Base-by-base conservation (phyloP, 2,888 invertebrate species). In the Thereva unica region DNA sequence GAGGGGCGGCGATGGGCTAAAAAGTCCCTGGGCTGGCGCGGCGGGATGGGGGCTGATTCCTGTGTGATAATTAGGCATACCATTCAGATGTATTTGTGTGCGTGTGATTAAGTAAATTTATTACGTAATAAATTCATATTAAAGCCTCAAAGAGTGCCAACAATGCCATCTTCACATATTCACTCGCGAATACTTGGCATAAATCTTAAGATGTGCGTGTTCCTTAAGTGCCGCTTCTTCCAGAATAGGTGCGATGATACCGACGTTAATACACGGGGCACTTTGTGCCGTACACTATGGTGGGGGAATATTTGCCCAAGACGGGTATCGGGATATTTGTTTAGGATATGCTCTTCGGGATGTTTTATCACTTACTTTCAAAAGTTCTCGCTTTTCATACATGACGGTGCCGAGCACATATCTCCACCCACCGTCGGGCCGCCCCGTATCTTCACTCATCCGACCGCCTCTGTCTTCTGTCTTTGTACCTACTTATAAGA, bases 61-160 rank as follows among this genome's bases (percentile, higher is more conserved):
- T 69, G 67, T 66, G 67, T 67, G 67, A 69, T 69, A 69, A 69
- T 69, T 69, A 69, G 66, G 66, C 63, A 55, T 63, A 69, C 67
- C 56, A 63, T 52, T 67, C 41, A 37, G 52, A 23, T 10, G 34
- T 66, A 54, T 55, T 23, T 61, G 64, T 64, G 38, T 64, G 41
- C 37, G 61, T 66, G 67, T 70, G 70, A 70, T 70, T 70, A 70
- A 70, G 68, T 66, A 70, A 70, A 70, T 70, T 70, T 70, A 70
- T 70, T 70, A 67, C 68, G 66, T 66, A 67, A 70, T 70, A 70
- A 70, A 70, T 70, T 70, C 69, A 68, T 70, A 70, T 70, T 70
- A 70, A 66, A 66, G 54, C 53, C 53, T 64, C 64, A 53, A 64
- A 64, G 45, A 64, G 53, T 53, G 38, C 54, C 64, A 54, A 64